phyloP scores from a whole-genome alignment of 1,140 invertebrate species.

The Drosophila obscura region DNA sequence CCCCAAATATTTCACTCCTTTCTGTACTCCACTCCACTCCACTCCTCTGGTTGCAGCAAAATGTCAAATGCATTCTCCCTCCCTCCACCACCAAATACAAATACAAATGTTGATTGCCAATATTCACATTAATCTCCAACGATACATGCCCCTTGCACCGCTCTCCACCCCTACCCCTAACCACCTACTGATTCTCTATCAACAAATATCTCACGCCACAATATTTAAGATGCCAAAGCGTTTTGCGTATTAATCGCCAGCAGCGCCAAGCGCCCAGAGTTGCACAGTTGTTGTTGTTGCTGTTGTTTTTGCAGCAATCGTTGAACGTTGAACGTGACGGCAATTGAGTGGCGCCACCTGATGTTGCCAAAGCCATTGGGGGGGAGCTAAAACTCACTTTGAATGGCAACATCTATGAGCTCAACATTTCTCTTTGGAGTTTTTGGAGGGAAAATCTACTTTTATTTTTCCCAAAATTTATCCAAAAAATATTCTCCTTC shows the following conservation, averaged over 20 bases:
- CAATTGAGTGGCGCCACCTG: conserved; percentile 71
- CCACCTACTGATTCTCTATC: conserved; percentile 30
- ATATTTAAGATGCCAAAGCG: conserved; percentile 81
- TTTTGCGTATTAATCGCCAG: conserved; percentile 78
- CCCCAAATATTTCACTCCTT: too few species aligned
- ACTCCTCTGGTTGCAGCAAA: conserved; percentile 41
- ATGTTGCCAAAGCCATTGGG: conserved; percentile 34
- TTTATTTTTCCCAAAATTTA: too few species aligned
- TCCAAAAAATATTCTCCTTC: too few species aligned
- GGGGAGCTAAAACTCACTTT: conserved; percentile 1
- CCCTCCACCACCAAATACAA: conserved; percentile 18
- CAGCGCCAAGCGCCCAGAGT: conserved; percentile 3
- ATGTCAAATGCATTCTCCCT: conserved; percentile 44
- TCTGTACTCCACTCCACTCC: background rate
- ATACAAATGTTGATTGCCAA: conserved; percentile 79
- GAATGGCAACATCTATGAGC: background rate
- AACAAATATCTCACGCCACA: conserved; percentile 68
- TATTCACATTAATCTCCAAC: conserved; percentile 74
- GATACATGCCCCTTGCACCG: background rate
- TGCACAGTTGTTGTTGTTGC: background rate
- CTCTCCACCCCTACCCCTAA: background rate
- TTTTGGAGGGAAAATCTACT: too few species aligned
- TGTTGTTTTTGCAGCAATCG: conserved; percentile 26
- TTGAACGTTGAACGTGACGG: conserved; percentile 61
- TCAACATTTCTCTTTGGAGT: too few species aligned